Evolutionary conservation across 2,113 vertebrate species (phyloP), one percentile per base, ranked within the genome.

Genomic region (Ancistrus triradiatus): DNA sequence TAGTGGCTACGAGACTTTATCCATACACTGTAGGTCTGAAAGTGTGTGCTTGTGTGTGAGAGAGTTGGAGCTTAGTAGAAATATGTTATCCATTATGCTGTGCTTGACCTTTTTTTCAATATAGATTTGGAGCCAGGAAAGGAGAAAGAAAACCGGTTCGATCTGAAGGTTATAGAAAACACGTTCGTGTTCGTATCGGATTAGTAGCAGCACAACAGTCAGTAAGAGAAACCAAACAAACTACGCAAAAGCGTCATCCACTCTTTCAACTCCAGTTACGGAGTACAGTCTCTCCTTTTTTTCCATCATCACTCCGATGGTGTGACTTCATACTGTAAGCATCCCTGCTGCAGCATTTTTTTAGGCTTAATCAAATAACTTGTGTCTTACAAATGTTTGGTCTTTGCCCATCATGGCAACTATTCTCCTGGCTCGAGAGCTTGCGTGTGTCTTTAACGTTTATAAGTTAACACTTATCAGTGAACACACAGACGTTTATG

Each of bases 251-350:
- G n/a, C n/a, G 2, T 4, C 8, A 37, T 11, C 9, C 35, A 11
- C 35, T 37, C 9, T 37, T 37, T 37, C 35, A 8, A 8, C 9
- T 37, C 35, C 14, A 37, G 9, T 13, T 37, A 13, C 3, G 1
- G 35, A 37, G 9, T 13, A 8, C 35, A 3, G 35, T 37, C 35
- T 37, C 14, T 37, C 14, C 35, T 37, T 37, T 33, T 51, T 63
- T 27, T 58, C 48, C 51, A 58, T 19, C 37, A 44, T 24, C 35
- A 11, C 28, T 56, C 27, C 22, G 44, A 48, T 40, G 31, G 40
- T 63, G 44, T 69, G 59, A 69, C 67, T 63, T 69, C 35, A 63
- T 51, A 44, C 4, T 14, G 18, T 21, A n/a, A 63, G 21, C 47
- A 58, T 63, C 2, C 17, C 24, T 69, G n/a, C 47, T 22, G 18